These are phyloP conservation scores for Strix occidentalis DNA, from an alignment of 2,797 vertebrate species.

Conservation along the genomic window DNA sequence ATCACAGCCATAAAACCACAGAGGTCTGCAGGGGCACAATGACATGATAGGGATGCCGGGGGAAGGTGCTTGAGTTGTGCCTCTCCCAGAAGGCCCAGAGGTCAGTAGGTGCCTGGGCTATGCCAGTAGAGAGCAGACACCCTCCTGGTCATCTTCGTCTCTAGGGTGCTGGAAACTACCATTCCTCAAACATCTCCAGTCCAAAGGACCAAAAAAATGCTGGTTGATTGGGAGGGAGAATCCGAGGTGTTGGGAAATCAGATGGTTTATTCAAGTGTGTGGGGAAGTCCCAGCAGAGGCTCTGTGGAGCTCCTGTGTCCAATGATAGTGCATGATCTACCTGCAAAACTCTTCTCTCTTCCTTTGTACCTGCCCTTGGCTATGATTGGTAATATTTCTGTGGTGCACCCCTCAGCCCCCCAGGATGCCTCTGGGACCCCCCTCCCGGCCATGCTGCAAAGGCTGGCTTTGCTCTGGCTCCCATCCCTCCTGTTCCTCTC, in stretches of 20 bases:
- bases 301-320: background rate
- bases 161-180: background rate
- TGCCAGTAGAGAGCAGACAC: background rate
- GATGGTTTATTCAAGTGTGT: background rate
- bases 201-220: background rate
- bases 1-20: background rate
- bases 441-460: rapidly evolving
- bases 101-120: background rate
- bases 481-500: background rate
- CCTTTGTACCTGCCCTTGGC: background rate
- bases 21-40: background rate
- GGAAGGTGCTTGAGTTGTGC: background rate
- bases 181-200: background rate
- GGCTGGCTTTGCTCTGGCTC: background rate
- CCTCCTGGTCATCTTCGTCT: background rate
- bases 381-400: background rate
- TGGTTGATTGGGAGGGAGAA: background rate
- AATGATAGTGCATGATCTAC: background rate
- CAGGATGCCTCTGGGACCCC: background rate
- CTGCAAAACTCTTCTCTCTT: background rate
- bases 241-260: background rate
- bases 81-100: background rate
- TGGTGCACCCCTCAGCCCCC: background rate
- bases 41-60: background rate
- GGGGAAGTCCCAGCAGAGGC: background rate